Percentiles rank a stretch among this genome's conserved stretches.
These are phyloP conservation scores for Chloroceryle amazona DNA, from an alignment of 2,797 vertebrate species.

Conservation along the genomic window DNA sequence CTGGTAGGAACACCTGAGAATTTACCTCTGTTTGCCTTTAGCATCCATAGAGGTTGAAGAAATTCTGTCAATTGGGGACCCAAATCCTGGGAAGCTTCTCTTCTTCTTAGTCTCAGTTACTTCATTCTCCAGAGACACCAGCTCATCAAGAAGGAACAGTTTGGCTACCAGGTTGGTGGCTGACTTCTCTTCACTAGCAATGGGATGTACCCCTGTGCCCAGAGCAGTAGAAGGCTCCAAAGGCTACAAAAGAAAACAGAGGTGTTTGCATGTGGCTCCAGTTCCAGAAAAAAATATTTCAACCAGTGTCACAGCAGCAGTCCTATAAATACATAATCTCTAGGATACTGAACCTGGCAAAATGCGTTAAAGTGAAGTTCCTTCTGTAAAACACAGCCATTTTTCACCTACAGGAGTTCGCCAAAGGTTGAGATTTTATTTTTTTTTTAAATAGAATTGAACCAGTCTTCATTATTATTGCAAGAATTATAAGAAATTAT, in stretches of 20 bases:
- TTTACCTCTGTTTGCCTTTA: conserved; percentile 85
- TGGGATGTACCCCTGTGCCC: background rate
- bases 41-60: conserved; percentile 84
- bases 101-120: conserved; percentile 92
- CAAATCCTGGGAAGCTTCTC: conserved; percentile 90
- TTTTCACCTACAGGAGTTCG: background rate
- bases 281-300: background rate
- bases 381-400: background rate
- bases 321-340: background rate
- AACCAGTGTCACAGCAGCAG: background rate
- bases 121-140: conserved; percentile 89
- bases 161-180: conserved; percentile 79
- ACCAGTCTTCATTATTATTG: background rate
- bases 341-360: background rate
- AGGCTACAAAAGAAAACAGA: conserved; percentile 45
- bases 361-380: background rate
- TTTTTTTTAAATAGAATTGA: background rate
- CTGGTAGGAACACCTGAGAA: background rate
- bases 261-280: background rate
- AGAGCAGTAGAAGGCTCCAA: conserved; percentile 54
- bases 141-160: conserved; percentile 82
- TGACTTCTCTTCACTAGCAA: conserved; percentile 74
- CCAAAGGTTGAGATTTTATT: background rate
- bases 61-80: conserved; percentile 89
- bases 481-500: background rate